Conservation (phyloP, 2,888 invertebrate genomes). For the Actias luna region DNA sequence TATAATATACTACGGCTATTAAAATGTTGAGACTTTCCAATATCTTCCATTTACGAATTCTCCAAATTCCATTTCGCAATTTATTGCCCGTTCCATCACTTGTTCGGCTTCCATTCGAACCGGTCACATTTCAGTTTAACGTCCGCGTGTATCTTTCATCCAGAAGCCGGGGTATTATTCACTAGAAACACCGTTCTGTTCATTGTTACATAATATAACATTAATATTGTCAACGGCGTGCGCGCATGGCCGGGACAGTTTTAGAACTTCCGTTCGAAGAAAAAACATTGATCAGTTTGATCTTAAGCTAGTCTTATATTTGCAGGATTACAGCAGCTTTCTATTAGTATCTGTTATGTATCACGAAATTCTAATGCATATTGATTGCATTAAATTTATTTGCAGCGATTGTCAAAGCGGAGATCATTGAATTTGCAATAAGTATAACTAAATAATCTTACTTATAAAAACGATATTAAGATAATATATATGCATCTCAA, state of each 20-base stretch:
- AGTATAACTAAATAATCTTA: no score
- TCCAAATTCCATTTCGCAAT: slow-evolving; percentile 1
- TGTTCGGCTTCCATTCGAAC: slow-evolving; percentile 4
- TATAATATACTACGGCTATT: background rate
- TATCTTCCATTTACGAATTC: slow-evolving; percentile 4
- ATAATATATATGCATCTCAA: no score
- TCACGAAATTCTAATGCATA: background rate
- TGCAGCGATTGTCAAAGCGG: no score
- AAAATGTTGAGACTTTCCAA: background rate
- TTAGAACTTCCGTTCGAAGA: slow-evolving; percentile 70
- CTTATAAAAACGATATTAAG: no score
- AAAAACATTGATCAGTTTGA: slow-evolving; percentile 29
- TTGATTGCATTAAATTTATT: background rate
- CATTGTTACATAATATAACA: slow-evolving; percentile 80
- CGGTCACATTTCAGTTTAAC: slow-evolving; percentile 44
- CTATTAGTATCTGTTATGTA: background rate
- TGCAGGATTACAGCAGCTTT: background rate
- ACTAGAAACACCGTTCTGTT: slow-evolving; percentile 67
- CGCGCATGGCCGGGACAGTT: slow-evolving; percentile 60
- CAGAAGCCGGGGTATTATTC: slow-evolving; percentile 57
- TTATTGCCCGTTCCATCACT: background rate
- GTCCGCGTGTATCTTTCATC: slow-evolving; percentile 59
- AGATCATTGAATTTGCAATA: no score
- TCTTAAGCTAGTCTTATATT: slow-evolving; percentile 21
- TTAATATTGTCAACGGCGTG: slow-evolving; percentile 76